phyloP scores from a whole-genome alignment of 1,140 invertebrate genomes.

The Caenorhabditis latens region DNA sequence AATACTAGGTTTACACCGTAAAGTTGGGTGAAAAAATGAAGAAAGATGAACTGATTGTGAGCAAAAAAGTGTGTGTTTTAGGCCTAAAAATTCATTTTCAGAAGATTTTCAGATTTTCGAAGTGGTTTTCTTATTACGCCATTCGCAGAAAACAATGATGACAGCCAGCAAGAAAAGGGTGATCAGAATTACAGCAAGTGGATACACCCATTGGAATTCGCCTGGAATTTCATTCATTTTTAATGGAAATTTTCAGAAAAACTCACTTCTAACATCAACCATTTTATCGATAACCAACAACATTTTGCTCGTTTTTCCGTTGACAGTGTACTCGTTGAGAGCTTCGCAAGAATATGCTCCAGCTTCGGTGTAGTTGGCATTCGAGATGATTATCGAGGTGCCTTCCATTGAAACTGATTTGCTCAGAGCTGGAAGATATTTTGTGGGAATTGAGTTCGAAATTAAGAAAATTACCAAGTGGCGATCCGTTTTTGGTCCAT shows the following conservation, averaged over 20 bases:
- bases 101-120: not conserved
- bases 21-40: constrained; percentile 1
- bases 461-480: constrained; percentile 26
- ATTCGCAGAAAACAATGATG: constrained; percentile 58
- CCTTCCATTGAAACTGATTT: constrained; percentile 38
- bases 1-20: constrained; percentile 31
- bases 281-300: constrained; percentile 50
- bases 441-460: not conserved
- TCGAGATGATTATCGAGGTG: constrained; percentile 30
- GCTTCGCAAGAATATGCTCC: constrained; percentile 59
- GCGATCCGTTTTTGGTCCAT: constrained; percentile 59
- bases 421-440: not conserved
- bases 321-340: constrained; percentile 58
- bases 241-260: not conserved
- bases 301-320: constrained; percentile 41
- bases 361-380: constrained; percentile 16
- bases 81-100: not conserved
- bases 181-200: constrained; percentile 54
- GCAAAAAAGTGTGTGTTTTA: not conserved
- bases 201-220: constrained; percentile 59
- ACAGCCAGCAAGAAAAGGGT: constrained; percentile 38
- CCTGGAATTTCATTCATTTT: constrained; percentile 36
- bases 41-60: not conserved
- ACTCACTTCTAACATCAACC: constrained; percentile 59
- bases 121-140: constrained; percentile 11